A percentile compares a stretch with the other conserved stretches of the same genome.
phyloP scores from a whole-genome alignment of 37 sponge, comb jelly and placozoan genomes.

The Theonella swinhoei region DNA sequence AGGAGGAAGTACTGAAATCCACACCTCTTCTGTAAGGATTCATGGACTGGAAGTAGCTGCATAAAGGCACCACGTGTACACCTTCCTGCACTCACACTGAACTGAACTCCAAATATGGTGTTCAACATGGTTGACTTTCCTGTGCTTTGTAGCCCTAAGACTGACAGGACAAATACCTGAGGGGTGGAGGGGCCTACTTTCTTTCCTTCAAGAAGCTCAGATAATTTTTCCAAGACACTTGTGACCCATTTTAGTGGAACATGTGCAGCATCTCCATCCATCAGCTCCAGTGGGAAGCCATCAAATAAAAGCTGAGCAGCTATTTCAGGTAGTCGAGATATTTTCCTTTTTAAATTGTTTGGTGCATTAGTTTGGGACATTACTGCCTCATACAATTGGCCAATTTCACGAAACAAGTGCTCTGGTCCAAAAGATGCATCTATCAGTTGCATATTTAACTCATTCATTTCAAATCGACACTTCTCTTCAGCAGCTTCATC shows the following conservation, averaged over 20 bases:
- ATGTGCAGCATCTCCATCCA: slow-evolving; percentile 52
- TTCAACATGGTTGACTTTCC: slow-evolving; percentile 49
- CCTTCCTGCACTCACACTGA: slow-evolving; percentile 19
- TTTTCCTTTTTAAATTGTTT: background rate
- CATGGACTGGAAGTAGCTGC: slow-evolving; percentile 35
- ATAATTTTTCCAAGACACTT: slow-evolving; percentile 14
- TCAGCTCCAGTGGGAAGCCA: slow-evolving; percentile 43
- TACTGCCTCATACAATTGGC: slow-evolving; percentile 23
- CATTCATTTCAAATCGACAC: background rate
- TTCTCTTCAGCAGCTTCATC: background rate
- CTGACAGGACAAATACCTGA: slow-evolving; percentile 5
- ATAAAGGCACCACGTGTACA: slow-evolving; percentile 34
- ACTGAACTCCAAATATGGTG: slow-evolving; percentile 42
- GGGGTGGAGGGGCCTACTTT: no score
- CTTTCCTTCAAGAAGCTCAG: background rate
- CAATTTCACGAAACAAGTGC: no score
- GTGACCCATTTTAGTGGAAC: slow-evolving; percentile 38
- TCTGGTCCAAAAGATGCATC: no score
- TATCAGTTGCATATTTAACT: background rate
- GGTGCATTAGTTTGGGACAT: background rate
- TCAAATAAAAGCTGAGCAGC: slow-evolving; percentile 35
- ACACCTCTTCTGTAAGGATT: background rate
- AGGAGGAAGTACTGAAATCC: slow-evolving; percentile 17
- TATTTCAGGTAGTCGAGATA: slow-evolving; percentile 7
- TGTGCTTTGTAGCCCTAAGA: slow-evolving; percentile 37